phyloP scores from a whole-genome alignment of 2,113 vertebrate genomes.

The Sphyrna mokarran region DNA sequence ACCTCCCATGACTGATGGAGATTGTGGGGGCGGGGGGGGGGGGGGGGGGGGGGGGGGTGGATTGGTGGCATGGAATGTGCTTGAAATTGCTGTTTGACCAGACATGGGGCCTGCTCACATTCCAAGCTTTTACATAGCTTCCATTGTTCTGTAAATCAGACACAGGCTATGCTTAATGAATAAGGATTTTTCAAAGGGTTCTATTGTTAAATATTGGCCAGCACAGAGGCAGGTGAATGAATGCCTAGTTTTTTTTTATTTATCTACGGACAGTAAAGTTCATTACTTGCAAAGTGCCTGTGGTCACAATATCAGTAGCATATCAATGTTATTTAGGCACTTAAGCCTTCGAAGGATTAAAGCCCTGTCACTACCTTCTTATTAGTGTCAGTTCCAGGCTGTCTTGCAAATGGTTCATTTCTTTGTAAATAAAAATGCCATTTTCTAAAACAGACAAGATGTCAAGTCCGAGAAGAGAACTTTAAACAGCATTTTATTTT shows the following conservation, averaged over 20 bases:
- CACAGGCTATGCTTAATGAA: slow-evolving; percentile 30
- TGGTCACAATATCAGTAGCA: not conserved
- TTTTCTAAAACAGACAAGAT: not conserved
- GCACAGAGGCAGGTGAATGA: slow-evolving; percentile 29
- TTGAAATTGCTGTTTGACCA: slow-evolving; percentile 32
- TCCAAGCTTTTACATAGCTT: slow-evolving; percentile 30
- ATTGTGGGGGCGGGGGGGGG: not conserved
- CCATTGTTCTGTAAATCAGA: slow-evolving; percentile 33
- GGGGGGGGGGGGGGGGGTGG: not conserved
- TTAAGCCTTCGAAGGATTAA: slow-evolving; percentile 16
- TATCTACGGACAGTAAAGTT: not conserved
- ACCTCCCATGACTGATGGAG: slow-evolving; percentile 8
- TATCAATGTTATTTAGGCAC: slow-evolving; percentile 17
- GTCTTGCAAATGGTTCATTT: not conserved
- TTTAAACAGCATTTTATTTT: not conserved
- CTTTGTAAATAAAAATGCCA: not conserved
- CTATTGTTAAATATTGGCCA: slow-evolving; percentile 31
- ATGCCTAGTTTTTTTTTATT: not conserved
- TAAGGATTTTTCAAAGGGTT: slow-evolving; percentile 31
- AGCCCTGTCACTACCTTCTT: not conserved
- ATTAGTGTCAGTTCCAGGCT: not conserved
- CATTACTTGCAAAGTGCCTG: slow-evolving; percentile 5
- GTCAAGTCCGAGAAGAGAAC: not conserved
- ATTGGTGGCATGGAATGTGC: slow-evolving; percentile 13
- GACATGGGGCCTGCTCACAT: slow-evolving; percentile 28